phyloP scores from a whole-genome alignment of 2,888 invertebrate species.

The Gisinianus flammeolus region DNA sequence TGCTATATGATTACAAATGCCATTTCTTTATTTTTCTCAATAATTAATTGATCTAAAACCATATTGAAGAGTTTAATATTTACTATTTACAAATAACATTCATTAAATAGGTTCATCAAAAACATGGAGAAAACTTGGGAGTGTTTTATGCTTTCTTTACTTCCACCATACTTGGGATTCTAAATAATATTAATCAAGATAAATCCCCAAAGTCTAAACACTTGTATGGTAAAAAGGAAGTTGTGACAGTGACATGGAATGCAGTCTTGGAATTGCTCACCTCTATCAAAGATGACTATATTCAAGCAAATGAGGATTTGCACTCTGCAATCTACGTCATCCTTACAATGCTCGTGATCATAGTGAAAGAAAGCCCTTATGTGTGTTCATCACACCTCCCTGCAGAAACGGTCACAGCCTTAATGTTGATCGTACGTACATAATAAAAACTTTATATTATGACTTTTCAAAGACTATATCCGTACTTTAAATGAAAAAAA shows the following conservation, averaged over 20 bases:
- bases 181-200: conserved; percentile 51
- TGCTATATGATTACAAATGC: too few relatives aligned
- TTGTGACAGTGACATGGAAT: conserved; percentile 40
- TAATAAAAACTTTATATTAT: too few relatives aligned
- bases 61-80: too few relatives aligned
- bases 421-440: conserved; percentile 18
- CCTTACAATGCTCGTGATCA: conserved; percentile 47
- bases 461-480: too few relatives aligned
- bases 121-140: conserved; percentile 47
- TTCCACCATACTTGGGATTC: conserved; percentile 52
- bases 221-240: conserved; percentile 26
- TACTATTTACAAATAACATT: conserved; percentile 2
- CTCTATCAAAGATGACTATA: conserved; percentile 31
- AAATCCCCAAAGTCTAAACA: conserved; percentile 35
- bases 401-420: neutral
- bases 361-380: conserved; percentile 51
- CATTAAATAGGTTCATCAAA: conserved; percentile 51
- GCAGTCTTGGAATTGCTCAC: conserved; percentile 43
- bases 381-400: conserved; percentile 34
- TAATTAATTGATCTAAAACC: too few relatives aligned
- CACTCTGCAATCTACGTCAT: conserved; percentile 52
- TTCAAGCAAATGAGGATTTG: conserved; percentile 50
- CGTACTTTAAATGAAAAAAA: too few relatives aligned
- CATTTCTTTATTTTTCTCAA: too few relatives aligned
- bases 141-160: conserved; percentile 54